phyloP scores from a whole-genome alignment of 1,140 invertebrate genomes.

The Drosophila equinoxialis region DNA sequence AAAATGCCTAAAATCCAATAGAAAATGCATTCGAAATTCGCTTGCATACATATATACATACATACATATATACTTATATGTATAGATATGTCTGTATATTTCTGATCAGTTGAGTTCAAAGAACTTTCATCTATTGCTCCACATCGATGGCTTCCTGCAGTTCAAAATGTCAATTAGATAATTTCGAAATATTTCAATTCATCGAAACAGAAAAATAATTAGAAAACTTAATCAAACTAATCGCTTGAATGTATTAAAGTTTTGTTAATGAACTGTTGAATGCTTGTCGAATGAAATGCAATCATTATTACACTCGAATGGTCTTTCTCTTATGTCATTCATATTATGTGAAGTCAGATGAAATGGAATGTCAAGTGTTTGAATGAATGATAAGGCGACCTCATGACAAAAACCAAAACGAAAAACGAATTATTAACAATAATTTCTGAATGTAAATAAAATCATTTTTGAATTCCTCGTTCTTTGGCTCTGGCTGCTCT shows the following conservation, averaged over 20 bases:
- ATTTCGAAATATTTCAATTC: background rate
- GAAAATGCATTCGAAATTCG: no score
- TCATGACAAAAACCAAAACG: background rate
- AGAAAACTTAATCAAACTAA: background rate
- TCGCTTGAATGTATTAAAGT: background rate
- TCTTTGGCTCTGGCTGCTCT: background rate
- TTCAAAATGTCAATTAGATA: background rate
- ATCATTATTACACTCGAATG: background rate
- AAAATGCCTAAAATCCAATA: no score
- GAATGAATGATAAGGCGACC: background rate
- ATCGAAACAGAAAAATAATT: background rate
- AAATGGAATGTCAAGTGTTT: slow-evolving; percentile 11
- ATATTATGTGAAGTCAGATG: background rate
- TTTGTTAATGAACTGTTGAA: background rate
- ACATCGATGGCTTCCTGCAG: no score
- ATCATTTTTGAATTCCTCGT: background rate
- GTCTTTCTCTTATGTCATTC: background rate
- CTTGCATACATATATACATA: no score
- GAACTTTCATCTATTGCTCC: no score
- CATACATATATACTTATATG: no score
- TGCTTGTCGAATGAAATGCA: slow-evolving; percentile 1
- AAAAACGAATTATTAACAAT: background rate
- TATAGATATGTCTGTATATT: no score
- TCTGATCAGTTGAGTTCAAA: no score
- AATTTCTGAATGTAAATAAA: background rate